phyloP scores from a whole-genome alignment of 2,113 vertebrate genomes.

The Engraulis encrasicolus region DNA sequence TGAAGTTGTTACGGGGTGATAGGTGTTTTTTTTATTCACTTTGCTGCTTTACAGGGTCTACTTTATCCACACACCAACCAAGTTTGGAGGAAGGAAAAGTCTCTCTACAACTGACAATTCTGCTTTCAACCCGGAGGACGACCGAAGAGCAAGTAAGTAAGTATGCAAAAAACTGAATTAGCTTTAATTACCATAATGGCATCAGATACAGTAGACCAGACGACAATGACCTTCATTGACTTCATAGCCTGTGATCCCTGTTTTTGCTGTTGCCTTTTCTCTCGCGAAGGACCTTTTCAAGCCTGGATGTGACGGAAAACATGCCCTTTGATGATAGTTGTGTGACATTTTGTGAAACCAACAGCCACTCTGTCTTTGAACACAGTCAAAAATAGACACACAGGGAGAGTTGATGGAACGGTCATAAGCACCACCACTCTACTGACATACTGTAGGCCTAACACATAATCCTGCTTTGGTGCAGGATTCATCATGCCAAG shows the following conservation, averaged over 20 bases:
- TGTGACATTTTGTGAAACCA: slow-evolving; percentile 16
- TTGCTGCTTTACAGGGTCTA: no score
- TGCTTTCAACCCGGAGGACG: no score
- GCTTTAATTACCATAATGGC: background rate
- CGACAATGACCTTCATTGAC: background rate
- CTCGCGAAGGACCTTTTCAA: background rate
- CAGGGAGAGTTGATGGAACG: background rate
- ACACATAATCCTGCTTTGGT: background rate
- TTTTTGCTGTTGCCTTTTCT: background rate
- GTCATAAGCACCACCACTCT: background rate
- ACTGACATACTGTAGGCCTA: background rate
- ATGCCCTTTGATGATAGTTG: slow-evolving; percentile 15
- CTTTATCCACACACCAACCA: no score
- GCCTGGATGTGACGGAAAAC: slow-evolving; percentile 7
- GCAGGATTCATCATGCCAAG: background rate
- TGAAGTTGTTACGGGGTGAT: no score
- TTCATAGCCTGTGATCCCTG: background rate
- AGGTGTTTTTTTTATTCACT: no score
- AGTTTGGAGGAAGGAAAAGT: no score
- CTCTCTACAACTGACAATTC: no score
- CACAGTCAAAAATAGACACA: background rate
- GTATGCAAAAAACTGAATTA: no score
- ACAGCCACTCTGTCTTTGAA: background rate
- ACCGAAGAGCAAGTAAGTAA: no score
- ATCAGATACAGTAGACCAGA: background rate